Evolutionary conservation across 2,113 vertebrate genomes (phyloP).

Genomic region (Acrocephalus kingi): DNA sequence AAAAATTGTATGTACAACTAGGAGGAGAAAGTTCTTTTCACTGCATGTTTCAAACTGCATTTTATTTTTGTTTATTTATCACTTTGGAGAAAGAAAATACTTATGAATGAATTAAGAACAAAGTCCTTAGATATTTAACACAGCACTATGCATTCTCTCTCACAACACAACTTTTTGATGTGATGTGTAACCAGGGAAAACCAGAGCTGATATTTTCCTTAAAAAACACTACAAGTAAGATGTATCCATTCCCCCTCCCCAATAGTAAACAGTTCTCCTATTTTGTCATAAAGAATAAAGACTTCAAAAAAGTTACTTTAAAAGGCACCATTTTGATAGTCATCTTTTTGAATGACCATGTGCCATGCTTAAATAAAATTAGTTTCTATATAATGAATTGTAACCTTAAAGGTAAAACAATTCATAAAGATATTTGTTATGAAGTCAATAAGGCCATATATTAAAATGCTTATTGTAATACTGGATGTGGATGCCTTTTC

Average conservation of each 20-base stretch:
- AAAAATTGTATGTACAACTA: background rate
- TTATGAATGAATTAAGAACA: background rate
- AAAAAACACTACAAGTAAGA: background rate
- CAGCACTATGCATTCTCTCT: background rate
- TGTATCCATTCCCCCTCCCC: fast-evolving
- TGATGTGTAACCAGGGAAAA: background rate
- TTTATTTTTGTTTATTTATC: background rate
- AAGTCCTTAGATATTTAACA: background rate
- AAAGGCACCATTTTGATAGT: background rate
- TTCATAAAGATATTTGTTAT: background rate
- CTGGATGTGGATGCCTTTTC: background rate
- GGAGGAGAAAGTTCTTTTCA: background rate
- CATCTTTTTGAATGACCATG: background rate
- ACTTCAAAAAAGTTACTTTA: background rate
- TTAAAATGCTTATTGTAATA: background rate
- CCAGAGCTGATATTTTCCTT: background rate
- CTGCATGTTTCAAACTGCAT: background rate
- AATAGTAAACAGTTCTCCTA: background rate
- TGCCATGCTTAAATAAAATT: background rate
- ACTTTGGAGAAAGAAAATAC: background rate
- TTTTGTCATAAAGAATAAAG: background rate
- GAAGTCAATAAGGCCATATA: background rate
- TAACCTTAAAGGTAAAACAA: background rate
- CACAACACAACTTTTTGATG: background rate
- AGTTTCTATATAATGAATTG: background rate